Evolutionary conservation across 2,113 vertebrate genomes (phyloP), one percentile per base, ranked within the genome.

Genomic region (Chloroceryle aenea): DNA sequence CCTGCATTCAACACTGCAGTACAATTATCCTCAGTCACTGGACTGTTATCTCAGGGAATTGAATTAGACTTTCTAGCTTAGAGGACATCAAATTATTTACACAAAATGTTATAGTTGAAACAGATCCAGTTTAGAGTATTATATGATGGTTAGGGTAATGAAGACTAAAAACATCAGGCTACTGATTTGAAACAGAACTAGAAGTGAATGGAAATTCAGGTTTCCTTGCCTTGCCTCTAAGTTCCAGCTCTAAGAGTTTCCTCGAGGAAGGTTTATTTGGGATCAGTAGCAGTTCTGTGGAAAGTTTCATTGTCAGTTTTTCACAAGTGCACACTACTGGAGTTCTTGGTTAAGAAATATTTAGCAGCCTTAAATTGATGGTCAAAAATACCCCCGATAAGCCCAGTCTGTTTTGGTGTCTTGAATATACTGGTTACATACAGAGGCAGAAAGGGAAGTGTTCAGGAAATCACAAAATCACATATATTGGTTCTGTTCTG

Each of bases 51-150:
- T 87, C 47, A 91, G 26, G 74, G 78, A 81, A 95, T 14, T 75
- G 42, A 96, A 87, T 89, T 78, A 89, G 69, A 42, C 34, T 91
- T 96, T 50, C 61, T 42, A 87, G 42, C 64, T 94, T 75, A 89
- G 38, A 84, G 93, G 89, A 67, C 89, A 85, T 78, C 30, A 78
- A 72, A 66, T 88, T 66, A 84, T 95, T 91, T 92, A 80, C 68
- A 87, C 32, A 85, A 87, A 95, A 83, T 76, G 22, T 72, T 85
- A 27, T 19, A 43, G 58, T 47, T 92, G 79, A 93, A 95, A 92
- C 32, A 78, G 56, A 84, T 93, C 63, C 72, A 50, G 18, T 42
- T 32, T 78, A 67, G 15, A 89, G 47, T 38, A 55, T 56, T 55
- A 75, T 32, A 47, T 48, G 72, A 69, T 84, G 32, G 66, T 75